Evolutionary conservation across 2,113 vertebrate genomes (phyloP), one percentile per base, ranked within the genome.

Genomic region (Martes martes): DNA sequence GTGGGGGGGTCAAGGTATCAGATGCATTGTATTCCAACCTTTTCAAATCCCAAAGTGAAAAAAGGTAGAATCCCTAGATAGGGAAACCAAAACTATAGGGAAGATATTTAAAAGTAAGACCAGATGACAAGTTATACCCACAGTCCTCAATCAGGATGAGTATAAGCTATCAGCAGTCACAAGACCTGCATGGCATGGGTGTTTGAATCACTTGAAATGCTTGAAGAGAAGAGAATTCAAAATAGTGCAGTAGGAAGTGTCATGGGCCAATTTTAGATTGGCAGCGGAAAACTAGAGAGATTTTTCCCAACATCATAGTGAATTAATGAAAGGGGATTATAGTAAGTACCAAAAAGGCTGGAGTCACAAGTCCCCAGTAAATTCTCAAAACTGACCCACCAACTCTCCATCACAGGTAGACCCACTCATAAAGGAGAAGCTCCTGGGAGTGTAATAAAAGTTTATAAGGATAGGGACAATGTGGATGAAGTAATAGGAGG

Each of bases 121-220:
- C 28, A 45, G 1, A 0, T 24, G 28, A 14, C 2, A 36, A 33
- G 4, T 57, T 92, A 55, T 10, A 18, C 23, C 19, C 19, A 63
- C 18, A 73, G 50, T 9, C 19, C 33, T 39, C 23, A 76, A 59
- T 42, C 11, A 26, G 19, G 23, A 50, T 61, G 24, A 79, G 78
- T 19, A 31, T 11, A 45, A 67, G 6, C 8, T 6, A 47, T 31
- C 10, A 36, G 69, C 28, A 61, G 26, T 4, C 19, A 33, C 7
- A 15, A 33, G 3, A 8, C 0, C 14, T 33, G 24, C 9, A 1
- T 28, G 59, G 10, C 33, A 14, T 11, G 39, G 19, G 15, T 24
- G 52, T n/a, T 14, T 33, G n/a, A 39, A n/a, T 28, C 52, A 18
- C 50, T 18, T 47, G 21, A 78, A 19, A 24, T 33, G n/a, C 3